These are phyloP conservation scores for Periparus ater DNA, from an alignment of 2,797 vertebrate genomes.

Conservation along the genomic window DNA sequence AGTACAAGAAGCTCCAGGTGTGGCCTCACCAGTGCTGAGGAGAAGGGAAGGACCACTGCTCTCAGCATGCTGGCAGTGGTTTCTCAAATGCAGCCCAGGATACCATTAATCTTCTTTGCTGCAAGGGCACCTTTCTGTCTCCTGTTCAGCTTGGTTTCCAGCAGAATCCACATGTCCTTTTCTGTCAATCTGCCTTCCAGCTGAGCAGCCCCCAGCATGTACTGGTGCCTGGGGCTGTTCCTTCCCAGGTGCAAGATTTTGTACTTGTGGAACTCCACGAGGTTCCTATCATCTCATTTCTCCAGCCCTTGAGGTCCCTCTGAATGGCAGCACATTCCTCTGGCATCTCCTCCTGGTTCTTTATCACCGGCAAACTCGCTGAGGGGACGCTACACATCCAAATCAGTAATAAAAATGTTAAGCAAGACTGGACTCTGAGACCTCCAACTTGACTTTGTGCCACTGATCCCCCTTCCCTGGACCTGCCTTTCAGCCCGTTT, in stretches of 20 bases:
- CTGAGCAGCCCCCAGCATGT: not conserved
- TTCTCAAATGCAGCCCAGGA: not conserved
- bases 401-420: not conserved
- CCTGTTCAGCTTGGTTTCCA: not conserved
- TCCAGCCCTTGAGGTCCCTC: not conserved
- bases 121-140: not conserved
- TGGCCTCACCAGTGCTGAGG: not conserved
- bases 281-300: not conserved
- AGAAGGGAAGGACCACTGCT: not conserved
- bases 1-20: not conserved
- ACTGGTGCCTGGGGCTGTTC: not conserved
- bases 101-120: not conserved
- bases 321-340: not conserved
- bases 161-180: not conserved
- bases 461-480: not conserved
- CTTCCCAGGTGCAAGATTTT: not conserved
- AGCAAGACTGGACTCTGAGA: not conserved
- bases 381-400: not conserved
- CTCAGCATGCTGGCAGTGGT: not conserved
- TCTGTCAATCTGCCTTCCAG: not conserved
- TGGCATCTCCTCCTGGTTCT: not conserved
- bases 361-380: not conserved
- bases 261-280: not conserved
- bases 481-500: not conserved
- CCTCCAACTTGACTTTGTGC: rapidly evolving